These are phyloP conservation scores for Macroglossus sobrinus DNA, from an alignment of 2,113 vertebrate species.

Conservation along the genomic window DNA sequence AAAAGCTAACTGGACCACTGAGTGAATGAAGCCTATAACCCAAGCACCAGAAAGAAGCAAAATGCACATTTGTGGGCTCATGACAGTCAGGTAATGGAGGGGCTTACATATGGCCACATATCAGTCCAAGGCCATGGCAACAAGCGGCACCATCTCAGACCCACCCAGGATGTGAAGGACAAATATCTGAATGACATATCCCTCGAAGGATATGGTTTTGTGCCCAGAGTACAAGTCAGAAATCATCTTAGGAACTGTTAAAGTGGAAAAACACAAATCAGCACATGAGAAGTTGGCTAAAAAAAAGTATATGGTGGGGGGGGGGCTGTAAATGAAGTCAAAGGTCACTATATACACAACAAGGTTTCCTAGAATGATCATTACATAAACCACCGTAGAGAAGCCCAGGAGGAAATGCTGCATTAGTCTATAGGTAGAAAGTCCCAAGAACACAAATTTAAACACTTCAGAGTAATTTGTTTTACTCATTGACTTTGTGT, in stretches of 20 bases:
- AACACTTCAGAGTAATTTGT: conserved; percentile 28
- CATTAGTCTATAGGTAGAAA: not conserved
- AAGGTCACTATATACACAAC: not conserved
- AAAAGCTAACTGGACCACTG: not conserved
- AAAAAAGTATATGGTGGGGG: conserved; percentile 42
- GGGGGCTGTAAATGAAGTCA: conserved; percentile 17
- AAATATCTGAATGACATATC: conserved; percentile 67
- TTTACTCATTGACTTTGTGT: conserved; percentile 24
- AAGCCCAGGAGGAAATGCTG: conserved; percentile 41
- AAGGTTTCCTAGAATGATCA: conserved; percentile 29
- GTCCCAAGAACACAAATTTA: conserved; percentile 63
- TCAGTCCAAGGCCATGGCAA: conserved; percentile 63
- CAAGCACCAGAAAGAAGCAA: not conserved
- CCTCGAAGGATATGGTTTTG: conserved; percentile 49
- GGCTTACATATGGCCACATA: conserved; percentile 65
- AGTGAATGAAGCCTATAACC: not conserved
- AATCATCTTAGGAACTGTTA: conserved; percentile 33
- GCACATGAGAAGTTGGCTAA: conserved; percentile 29
- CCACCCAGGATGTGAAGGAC: conserved; percentile 46
- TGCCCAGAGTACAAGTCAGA: conserved; percentile 1
- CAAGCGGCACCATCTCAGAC: conserved; percentile 61
- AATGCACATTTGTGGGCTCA: conserved; percentile 8
- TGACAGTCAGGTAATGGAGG: conserved; percentile 28
- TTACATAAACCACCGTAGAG: not conserved
- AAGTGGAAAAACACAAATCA: conserved; percentile 39